Evolutionary conservation across 2,113 vertebrate species (phyloP).

Genomic region (Tachysurus fulvidraco): DNA sequence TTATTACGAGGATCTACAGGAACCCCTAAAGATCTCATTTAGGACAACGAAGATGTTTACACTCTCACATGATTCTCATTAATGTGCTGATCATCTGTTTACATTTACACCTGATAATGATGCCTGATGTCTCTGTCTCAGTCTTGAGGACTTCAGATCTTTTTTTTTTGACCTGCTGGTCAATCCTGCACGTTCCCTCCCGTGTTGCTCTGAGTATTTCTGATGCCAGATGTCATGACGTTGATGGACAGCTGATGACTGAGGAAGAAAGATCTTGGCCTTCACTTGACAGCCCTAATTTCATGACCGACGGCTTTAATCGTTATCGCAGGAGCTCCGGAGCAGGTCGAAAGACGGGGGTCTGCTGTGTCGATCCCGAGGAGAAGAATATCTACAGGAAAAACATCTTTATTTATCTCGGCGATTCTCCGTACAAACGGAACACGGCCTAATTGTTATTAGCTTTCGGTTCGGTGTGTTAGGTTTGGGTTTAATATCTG

Average conservation of each 20-base stretch:
- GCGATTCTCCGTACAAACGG: not conserved
- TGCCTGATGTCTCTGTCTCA: too few species aligned
- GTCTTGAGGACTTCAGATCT: not conserved
- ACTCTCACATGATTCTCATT: not conserved
- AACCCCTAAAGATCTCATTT: not conserved
- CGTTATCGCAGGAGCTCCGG: not conserved
- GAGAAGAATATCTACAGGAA: not conserved
- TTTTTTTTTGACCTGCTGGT: not conserved
- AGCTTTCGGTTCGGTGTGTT: too few species aligned
- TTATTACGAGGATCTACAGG: not conserved
- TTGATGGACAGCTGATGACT: conserved; percentile 23
- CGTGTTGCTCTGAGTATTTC: not conserved
- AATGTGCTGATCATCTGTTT: too few species aligned
- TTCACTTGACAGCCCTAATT: conserved; percentile 25
- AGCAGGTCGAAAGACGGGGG: not conserved
- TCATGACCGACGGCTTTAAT: conserved; percentile 16
- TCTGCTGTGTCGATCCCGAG: not conserved
- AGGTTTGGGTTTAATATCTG: not conserved
- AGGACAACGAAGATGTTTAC: not conserved
- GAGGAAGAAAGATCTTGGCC: not conserved
- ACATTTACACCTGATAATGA: too few species aligned
- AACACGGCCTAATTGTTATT: not conserved
- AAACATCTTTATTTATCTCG: not conserved
- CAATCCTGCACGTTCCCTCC: not conserved
- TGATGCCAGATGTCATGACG: not conserved